Evolutionary conservation across 2,797 vertebrate genomes (phyloP).

Genomic region (Xiphorhynchus erythropygius): DNA sequence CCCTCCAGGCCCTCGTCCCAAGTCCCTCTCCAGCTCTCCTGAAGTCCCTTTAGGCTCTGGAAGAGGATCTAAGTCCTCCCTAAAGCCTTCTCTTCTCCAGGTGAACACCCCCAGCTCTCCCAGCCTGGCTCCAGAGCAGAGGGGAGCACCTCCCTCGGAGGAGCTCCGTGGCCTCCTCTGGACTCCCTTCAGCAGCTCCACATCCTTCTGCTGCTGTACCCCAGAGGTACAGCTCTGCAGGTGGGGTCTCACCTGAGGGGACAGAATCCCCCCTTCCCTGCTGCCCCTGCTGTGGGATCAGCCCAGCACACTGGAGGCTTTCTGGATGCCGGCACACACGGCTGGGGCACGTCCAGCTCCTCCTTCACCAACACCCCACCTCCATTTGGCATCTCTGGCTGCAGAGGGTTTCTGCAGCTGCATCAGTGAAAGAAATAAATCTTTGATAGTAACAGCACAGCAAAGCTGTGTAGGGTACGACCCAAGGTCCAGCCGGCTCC

Average conservation of each 20-base stretch:
- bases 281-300: fast-evolving
- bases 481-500: neutral
- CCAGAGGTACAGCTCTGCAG: neutral
- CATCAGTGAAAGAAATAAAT: neutral
- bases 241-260: neutral
- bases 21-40: neutral
- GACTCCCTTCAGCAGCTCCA: neutral
- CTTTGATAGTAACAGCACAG: neutral
- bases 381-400: neutral
- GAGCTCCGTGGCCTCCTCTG: neutral
- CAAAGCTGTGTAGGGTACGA: fast-evolving
- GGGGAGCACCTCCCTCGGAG: fast-evolving
- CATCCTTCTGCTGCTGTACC: fast-evolving
- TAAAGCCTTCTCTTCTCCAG: neutral
- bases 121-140: neutral
- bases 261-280: neutral
- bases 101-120: neutral
- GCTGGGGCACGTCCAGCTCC: fast-evolving
- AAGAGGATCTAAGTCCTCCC: fast-evolving
- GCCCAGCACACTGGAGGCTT: neutral
- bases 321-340: neutral
- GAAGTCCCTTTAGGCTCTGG: fast-evolving
- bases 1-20: neutral
- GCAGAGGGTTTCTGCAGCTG: neutral
- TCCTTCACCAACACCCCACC: neutral